Evolutionary conservation across 2,797 vertebrate species (phyloP), one percentile per base, ranked within the genome.

Genomic region (Mastacembelus armatus): DNA sequence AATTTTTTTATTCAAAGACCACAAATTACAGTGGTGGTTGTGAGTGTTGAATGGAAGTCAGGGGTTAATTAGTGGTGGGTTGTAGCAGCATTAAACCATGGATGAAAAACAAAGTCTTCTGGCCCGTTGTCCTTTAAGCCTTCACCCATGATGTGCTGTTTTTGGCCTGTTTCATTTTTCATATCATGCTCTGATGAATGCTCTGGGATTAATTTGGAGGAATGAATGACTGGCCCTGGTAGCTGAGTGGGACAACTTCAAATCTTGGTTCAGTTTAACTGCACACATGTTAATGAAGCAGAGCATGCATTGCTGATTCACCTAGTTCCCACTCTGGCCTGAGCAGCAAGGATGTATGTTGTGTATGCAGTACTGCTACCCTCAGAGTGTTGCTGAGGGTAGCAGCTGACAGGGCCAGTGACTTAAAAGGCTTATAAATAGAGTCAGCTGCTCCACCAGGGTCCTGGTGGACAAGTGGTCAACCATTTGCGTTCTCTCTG

Each of bases 201-300:
- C 91, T 91, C 66, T 66, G 66, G 80, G 84, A 89, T 87, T 85
- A 83, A 88, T 89, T 89, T 76, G 71, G 80, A 89, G 72, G 44
- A 69, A n/a, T n/a, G n/a, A n/a, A n/a, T n/a, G n/a, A n/a, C n/a
- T 38, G 33, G 60, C 65, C 57, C 69, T 42, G 62, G 74, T 72
- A 77, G 32, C 74, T 69, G 51, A 73, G 43, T 52, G 57, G 59
- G 63, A 44, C 55, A 18, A 79, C 79, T 89, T 88, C 27, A 88
- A 89, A 86, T 83, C 66, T 68, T 29, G 81, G 90, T 84, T 91
- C 92, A 94, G 94, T 85, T 86, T 86, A 85, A 84, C 85, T 73
- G 88, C 88, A 91, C 86, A 70, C 73, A 83, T 73, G 73, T 92
- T 88, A 78, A 82, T 59, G 21, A 26, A 66, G 85, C 83, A 71